Conservation (phyloP, 2,797 vertebrate species). For the Phrynocephalus vlangalii region DNA sequence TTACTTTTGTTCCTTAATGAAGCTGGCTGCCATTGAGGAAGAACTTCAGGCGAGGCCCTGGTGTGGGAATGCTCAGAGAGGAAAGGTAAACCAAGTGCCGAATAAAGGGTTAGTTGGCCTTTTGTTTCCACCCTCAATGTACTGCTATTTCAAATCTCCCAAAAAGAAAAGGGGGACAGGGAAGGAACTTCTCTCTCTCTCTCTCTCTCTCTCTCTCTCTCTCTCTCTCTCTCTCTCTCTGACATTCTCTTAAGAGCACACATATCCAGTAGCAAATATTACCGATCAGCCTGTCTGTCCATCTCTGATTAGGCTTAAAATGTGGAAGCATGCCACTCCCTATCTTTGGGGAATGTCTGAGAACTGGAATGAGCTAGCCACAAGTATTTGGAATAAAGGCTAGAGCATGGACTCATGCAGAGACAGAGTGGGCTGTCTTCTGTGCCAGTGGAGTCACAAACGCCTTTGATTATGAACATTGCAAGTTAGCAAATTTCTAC, state of each 20-base stretch:
- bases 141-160: constrained; percentile 68
- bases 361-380: not conserved
- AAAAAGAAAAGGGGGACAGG: constrained; percentile 1
- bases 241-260: not conserved
- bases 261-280: too few relatives aligned
- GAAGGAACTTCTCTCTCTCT: not conserved
- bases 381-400: not conserved
- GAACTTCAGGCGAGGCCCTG: constrained; percentile 75
- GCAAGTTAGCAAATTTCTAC: not conserved
- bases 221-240: too few relatives aligned
- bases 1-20: constrained; percentile 88
- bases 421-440: not conserved
- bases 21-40: constrained; percentile 78
- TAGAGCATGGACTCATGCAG: not conserved
- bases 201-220: not conserved
- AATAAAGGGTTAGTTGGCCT: constrained; percentile 82
- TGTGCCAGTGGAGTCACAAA: not conserved
- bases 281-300: not conserved
- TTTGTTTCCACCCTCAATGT: constrained; percentile 67
- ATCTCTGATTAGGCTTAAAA: not conserved
- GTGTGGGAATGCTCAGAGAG: constrained; percentile 69
- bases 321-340: not conserved
- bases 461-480: not conserved
- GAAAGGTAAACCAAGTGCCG: constrained; percentile 75
- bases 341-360: not conserved